phyloP scores from a whole-genome alignment of 2,888 invertebrate genomes.

The Trichogramma evanescens region DNA sequence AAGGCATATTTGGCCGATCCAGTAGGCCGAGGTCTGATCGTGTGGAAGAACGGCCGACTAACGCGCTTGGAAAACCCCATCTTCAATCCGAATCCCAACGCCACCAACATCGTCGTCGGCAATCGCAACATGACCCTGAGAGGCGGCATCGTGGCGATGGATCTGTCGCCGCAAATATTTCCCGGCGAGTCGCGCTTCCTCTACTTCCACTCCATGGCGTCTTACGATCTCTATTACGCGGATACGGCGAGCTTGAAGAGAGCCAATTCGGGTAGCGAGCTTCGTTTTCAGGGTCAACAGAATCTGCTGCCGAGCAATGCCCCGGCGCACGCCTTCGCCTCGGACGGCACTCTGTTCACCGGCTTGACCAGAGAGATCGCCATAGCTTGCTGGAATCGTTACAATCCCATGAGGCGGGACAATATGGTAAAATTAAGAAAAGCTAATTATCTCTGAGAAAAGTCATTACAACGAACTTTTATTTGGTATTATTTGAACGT shows the following conservation, averaged over 20 bases:
- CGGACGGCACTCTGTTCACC: constrained; percentile 39
- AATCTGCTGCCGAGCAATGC: constrained; percentile 24
- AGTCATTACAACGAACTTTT: no score
- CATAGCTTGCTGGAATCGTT: constrained; percentile 44
- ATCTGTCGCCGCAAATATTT: constrained; percentile 49
- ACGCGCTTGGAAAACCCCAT: constrained; percentile 26
- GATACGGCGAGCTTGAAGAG: constrained; percentile 16
- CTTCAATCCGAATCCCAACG: constrained; percentile 18
- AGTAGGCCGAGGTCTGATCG: constrained; percentile 4
- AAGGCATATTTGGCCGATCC: constrained; percentile 18
- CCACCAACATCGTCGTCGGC: constrained; percentile 1
- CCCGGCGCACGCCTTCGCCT: constrained; percentile 18
- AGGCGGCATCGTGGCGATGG: constrained; percentile 64
- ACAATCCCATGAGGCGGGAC: constrained; percentile 19
- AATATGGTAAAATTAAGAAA: constrained; percentile 22
- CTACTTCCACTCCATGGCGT: constrained; percentile 30
- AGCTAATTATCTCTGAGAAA: not conserved
- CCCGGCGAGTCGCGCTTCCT: constrained; percentile 18
- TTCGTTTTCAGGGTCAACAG: constrained; percentile 20
- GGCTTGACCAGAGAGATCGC: constrained; percentile 38
- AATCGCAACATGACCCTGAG: constrained; percentile 53
- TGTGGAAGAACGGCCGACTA: constrained; percentile 13
- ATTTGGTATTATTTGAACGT: not conserved
- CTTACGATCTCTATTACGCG: constrained; percentile 22
- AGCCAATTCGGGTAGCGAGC: constrained; percentile 2